Conservation (phyloP, 2,888 invertebrate genomes). For the Trachelus stipa region DNA sequence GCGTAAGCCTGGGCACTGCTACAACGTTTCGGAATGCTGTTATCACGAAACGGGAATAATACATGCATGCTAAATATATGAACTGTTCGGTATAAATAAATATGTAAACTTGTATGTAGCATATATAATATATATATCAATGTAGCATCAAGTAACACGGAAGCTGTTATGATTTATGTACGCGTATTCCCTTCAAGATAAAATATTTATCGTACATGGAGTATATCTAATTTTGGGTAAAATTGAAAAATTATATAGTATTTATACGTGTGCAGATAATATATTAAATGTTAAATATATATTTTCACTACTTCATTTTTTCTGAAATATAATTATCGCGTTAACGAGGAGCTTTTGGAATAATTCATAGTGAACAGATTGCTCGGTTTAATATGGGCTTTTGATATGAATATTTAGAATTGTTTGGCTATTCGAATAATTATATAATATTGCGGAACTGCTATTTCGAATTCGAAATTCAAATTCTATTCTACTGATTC, state of each 20-base stretch:
- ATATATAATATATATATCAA: too few species aligned
- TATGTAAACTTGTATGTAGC: background rate
- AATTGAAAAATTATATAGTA: background rate
- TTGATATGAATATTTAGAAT: background rate
- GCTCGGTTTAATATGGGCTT: background rate
- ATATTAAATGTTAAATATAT: background rate
- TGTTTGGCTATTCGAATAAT: background rate
- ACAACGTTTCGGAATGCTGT: conserved; percentile 30
- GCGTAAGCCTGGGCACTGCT: background rate
- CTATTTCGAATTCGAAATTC: background rate
- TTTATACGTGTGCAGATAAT: background rate
- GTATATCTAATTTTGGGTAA: background rate
- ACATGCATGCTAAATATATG: background rate
- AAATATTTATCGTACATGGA: background rate
- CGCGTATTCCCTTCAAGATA: background rate
- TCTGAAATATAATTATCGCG: background rate
- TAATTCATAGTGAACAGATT: background rate
- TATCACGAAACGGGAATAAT: conserved; percentile 29
- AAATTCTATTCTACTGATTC: background rate
- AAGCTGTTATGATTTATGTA: background rate
- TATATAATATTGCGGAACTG: background rate
- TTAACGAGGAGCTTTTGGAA: background rate
- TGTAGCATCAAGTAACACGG: background rate
- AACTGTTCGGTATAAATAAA: background rate
- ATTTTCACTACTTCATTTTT: background rate